Base-by-base conservation (phyloP, 30 jellyfish, hydroid and myxozoan species). In the Sanderia malayensis region DNA sequence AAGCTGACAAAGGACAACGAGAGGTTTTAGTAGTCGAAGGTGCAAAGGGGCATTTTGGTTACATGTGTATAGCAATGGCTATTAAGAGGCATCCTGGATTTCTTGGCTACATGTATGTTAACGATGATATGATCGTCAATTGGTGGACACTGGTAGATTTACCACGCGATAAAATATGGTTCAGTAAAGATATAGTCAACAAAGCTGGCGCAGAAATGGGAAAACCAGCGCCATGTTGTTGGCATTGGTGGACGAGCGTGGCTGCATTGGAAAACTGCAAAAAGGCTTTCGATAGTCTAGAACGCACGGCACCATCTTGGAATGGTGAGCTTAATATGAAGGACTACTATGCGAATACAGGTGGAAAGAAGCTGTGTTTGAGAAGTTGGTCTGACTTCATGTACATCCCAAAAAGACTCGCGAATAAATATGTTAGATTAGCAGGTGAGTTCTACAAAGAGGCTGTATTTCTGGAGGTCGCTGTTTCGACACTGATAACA, bases 111-210 rank as follows among this genome's bases (percentile, higher is more conserved):
- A 63, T 83, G 41, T 83, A 83, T 41, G 79, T 75, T 21, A 83
- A 83, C 37, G 95, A 83, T 60, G 95, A 83, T 58, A 75, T 83
- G 88, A 64, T 83, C 15, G 87, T 83, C 26, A 83, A 83, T 58
- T 83, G 95, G 95, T 83, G 95, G 95, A 73, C 49, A 57, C 31
- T 83, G 72, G n/a, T 83, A 0, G 29, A 73, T 1, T 37, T 33
- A 20, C 86, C 83, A 3, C 44, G 29, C 33, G 61, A 64, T 45
- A 65, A 57, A 55, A 73, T 83, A 1, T 83, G 95, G 95, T 44
- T 17, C 47, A 81, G 95, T 22, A 57, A 83, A 47, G 80, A 66
- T 8, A 72, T 61, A 4, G 31, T 63, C 1, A 66, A 67, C 69
- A 32, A 64, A 28, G 68, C 78, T 1, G 83, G 82, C 13, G 87